Evolutionary conservation across 1,140 invertebrate species (phyloP).

Genomic region (Hormaphis cornu): DNA sequence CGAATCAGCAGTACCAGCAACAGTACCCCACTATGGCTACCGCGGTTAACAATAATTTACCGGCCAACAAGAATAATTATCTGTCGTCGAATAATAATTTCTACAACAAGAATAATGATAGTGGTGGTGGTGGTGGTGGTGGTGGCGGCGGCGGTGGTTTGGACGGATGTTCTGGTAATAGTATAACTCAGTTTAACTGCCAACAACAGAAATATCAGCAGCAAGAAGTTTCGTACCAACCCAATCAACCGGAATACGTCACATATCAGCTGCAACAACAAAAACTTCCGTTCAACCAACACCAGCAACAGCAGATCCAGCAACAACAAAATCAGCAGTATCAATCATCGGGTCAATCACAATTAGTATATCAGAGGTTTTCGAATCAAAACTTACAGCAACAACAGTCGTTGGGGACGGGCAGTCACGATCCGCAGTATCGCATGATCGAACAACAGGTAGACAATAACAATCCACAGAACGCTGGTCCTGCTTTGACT

Average conservation of each 20-base stretch:
- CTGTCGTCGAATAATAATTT: not conserved
- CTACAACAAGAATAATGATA: not conserved
- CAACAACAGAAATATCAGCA: constrained; percentile 14
- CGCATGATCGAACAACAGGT: not conserved
- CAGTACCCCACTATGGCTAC: not conserved
- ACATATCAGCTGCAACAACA: constrained; percentile 16
- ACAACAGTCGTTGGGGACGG: not conserved
- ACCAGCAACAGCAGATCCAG: constrained; percentile 24
- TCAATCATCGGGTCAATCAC: constrained; percentile 5
- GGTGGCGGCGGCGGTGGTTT: not conserved
- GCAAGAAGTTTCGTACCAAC: constrained; percentile 23
- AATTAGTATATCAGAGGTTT: constrained; percentile 28
- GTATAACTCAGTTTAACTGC: not conserved
- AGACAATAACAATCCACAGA: not conserved
- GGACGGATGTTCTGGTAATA: not conserved
- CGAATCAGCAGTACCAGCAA: not conserved
- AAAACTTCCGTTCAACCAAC: too few species aligned
- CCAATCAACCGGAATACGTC: constrained; percentile 27
- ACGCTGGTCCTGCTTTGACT: not conserved
- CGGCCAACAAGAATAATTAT: not conserved
- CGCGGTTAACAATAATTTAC: not conserved
- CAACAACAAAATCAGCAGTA: not conserved
- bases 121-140: too few species aligned
- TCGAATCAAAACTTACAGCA: not conserved
- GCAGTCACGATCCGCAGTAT: not conserved